Evolutionary conservation across 2,888 invertebrate species (phyloP).

Genomic region (Callyntrura guangdongensis): DNA sequence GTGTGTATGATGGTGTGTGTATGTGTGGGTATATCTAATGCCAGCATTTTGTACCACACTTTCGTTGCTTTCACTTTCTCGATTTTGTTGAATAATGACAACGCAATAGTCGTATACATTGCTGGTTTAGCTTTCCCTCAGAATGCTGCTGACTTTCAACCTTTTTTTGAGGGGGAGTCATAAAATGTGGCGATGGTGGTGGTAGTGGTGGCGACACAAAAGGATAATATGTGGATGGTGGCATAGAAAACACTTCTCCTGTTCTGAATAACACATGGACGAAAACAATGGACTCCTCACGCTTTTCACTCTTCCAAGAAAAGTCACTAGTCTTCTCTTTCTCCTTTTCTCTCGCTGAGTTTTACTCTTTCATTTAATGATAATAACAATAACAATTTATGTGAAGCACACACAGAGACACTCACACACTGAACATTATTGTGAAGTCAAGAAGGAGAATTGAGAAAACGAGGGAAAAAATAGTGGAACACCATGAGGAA

Average conservation of each 20-base stretch:
- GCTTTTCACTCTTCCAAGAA: not conserved
- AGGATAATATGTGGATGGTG: not conserved
- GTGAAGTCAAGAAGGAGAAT: constrained; percentile 45
- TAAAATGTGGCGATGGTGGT: constrained; percentile 6
- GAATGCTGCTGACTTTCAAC: constrained; percentile 10
- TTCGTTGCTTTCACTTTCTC: not conserved
- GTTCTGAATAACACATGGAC: constrained; percentile 16
- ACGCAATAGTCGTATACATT: not conserved
- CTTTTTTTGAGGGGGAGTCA: not conserved
- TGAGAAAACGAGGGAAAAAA: constrained; percentile 4
- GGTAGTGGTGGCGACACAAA: not conserved
- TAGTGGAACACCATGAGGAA: constrained; percentile 8
- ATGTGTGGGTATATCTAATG: constrained; percentile 1
- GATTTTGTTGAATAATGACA: constrained; percentile 29
- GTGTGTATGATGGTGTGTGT: not conserved
- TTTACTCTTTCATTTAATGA: constrained; percentile 62
- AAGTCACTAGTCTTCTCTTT: not conserved
- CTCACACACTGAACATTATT: not conserved
- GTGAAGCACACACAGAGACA: constrained; percentile 42
- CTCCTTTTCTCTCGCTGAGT: not conserved
- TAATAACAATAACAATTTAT: constrained; percentile 64
- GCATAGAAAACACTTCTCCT: not conserved
- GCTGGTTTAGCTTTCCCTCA: too few relatives aligned
- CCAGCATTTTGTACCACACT: constrained; percentile 19
- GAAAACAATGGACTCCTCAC: constrained; percentile 33